phyloP scores from a whole-genome alignment of 2,888 invertebrate genomes.

The Megastigmus dorsalis region DNA sequence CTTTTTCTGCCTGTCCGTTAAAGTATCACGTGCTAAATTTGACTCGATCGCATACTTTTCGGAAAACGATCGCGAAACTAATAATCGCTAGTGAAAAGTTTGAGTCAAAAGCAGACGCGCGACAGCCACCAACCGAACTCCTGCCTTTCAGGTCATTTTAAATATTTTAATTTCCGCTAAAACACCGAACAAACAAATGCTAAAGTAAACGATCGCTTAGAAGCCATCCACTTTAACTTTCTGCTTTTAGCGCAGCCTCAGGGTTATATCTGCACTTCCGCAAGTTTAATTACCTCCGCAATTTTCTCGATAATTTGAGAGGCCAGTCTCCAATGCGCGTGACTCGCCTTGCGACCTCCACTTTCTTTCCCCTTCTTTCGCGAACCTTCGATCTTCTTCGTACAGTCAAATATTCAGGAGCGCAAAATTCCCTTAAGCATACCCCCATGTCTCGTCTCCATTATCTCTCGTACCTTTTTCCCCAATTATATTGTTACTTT shows the following conservation, averaged over 20 bases:
- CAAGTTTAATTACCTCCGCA: conserved; percentile 70
- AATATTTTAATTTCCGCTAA: conserved; percentile 47
- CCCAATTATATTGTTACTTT: background rate
- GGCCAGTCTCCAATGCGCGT: conserved; percentile 63
- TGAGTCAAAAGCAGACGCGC: no score
- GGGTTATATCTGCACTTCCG: conserved; percentile 68
- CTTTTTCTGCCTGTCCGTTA: no score
- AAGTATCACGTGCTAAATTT: no score
- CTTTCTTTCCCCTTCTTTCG: conserved; percentile 48
- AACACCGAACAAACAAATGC: conserved; percentile 16
- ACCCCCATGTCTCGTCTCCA: background rate
- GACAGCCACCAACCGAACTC: no score
- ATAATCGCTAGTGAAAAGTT: no score
- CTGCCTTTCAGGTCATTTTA: conserved; percentile 17
- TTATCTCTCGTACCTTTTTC: background rate
- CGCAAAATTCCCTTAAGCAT: no score
- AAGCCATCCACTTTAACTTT: conserved; percentile 70
- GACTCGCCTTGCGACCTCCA: conserved; percentile 60
- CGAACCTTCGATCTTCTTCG: conserved; percentile 44
- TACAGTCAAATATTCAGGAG: conserved; percentile 35
- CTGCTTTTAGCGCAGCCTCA: conserved; percentile 64
- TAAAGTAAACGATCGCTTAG: conserved; percentile 53
- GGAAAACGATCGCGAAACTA: no score
- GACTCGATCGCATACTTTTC: no score
- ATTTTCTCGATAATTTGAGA: conserved; percentile 71